Conservation (phyloP, 2,797 vertebrate genomes). For the Echeneis naucrates region DNA sequence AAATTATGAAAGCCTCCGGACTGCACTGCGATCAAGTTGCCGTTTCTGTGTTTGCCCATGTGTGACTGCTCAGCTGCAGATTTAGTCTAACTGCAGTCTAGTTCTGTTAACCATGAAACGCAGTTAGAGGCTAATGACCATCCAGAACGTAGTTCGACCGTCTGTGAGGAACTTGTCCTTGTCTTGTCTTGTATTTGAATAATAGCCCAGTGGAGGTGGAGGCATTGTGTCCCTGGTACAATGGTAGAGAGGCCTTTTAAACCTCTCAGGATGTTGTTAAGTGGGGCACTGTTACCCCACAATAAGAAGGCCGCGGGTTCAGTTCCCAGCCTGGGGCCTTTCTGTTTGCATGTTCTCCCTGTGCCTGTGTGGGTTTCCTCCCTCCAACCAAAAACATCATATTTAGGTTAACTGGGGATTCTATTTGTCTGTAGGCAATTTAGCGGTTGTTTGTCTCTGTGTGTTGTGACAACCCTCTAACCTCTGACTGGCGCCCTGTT, state of each 20-base stretch:
- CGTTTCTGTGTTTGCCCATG: neutral
- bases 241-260: neutral
- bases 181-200: neutral
- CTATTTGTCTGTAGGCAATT: no score
- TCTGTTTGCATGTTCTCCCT: no score
- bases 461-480: no score
- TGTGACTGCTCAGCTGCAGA: neutral
- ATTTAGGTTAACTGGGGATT: no score
- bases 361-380: no score
- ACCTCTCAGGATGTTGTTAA: slow-evolving; percentile 6
- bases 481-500: no score
- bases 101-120: neutral
- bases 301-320: no score
- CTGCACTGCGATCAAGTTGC: neutral
- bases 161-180: neutral
- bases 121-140: neutral
- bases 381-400: no score
- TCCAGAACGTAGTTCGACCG: neutral
- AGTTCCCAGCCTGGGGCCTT: no score
- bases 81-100: no score
- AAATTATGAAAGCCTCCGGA: neutral
- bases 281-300: no score
- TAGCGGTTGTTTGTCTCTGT: no score
- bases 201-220: neutral
- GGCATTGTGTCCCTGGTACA: neutral